Conservation (phyloP, 2,888 invertebrate genomes). For the Eupithecia inturbata region DNA sequence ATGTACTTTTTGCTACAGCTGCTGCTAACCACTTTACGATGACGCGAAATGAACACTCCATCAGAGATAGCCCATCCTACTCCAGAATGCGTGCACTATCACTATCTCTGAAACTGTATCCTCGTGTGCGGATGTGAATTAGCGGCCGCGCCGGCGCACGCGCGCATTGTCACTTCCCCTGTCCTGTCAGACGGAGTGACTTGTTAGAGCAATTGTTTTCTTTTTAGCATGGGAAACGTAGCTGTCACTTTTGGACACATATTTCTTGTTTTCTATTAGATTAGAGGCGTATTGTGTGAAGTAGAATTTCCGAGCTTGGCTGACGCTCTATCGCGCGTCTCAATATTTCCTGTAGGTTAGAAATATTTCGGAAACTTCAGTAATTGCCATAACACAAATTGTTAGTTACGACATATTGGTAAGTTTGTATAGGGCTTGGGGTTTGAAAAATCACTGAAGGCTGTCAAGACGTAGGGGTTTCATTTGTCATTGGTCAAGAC, state of each 20-base stretch:
- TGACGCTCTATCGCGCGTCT: too few species aligned
- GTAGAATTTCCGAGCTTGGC: too few species aligned
- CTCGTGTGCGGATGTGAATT: slow-evolving; percentile 36
- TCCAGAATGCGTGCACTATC: slow-evolving; percentile 55
- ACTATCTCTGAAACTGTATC: slow-evolving; percentile 40
- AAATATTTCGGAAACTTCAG: too few species aligned
- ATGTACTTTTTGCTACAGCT: slow-evolving; percentile 4
- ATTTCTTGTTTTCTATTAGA: neutral
- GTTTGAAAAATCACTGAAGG: too few species aligned
- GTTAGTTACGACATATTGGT: too few species aligned
- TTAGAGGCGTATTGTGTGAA: neutral
- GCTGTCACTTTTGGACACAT: slow-evolving; percentile 8
- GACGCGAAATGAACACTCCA: slow-evolving; percentile 15
- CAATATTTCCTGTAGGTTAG: too few species aligned
- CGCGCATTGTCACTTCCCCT: slow-evolving; percentile 27
- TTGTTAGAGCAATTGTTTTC: slow-evolving; percentile 35
- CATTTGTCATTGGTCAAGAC: too few species aligned
- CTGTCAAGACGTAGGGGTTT: too few species aligned
- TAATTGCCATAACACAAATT: too few species aligned
- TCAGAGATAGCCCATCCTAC: slow-evolving; percentile 24
- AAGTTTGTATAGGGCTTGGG: too few species aligned
- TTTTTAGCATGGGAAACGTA: slow-evolving; percentile 26
- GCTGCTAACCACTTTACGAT: neutral
- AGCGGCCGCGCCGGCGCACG: slow-evolving; percentile 22
- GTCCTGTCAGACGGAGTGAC: slow-evolving; percentile 27